phyloP scores from a whole-genome alignment of 2,888 invertebrate species.

The Scaptomyza parva region DNA sequence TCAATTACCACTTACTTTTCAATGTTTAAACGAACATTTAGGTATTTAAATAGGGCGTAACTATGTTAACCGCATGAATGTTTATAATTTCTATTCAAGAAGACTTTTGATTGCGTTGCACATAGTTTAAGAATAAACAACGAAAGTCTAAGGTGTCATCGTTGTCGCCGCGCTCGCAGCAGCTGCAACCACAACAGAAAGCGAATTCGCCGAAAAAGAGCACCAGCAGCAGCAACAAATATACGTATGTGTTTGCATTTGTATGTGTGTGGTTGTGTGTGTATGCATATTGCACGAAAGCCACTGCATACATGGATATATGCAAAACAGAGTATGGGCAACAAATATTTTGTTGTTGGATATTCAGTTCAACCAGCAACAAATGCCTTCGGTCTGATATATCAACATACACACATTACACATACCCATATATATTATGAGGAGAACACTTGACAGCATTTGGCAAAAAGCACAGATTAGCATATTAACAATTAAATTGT shows the following conservation, averaged over 20 bases:
- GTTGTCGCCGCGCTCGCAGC: constrained; percentile 35
- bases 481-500: constrained; percentile 18
- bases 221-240: constrained; percentile 58
- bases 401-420: constrained; percentile 8
- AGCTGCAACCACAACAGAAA: constrained; percentile 58
- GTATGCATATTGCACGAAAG: constrained; percentile 19
- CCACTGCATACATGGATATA: constrained; percentile 24
- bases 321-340: constrained; percentile 24
- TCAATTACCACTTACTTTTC: too few relatives aligned
- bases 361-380: constrained; percentile 42
- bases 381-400: constrained; percentile 40
- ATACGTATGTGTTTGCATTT: constrained; percentile 19
- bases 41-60: constrained; percentile 1
- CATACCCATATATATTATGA: constrained; percentile 6
- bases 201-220: constrained; percentile 57
- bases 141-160: constrained; percentile 28
- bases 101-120: constrained; percentile 20
- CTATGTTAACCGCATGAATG: constrained; percentile 45
- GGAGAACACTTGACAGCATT: constrained; percentile 19
- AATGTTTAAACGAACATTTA: background rate
- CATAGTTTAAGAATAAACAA: constrained; percentile 39
- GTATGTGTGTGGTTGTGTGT: background rate
- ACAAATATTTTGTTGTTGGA: constrained; percentile 39
- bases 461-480: constrained; percentile 25
- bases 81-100: constrained; percentile 38